These are phyloP conservation scores for Oreohelix idahoensis DNA, from an alignment of 1,140 invertebrate genomes.

Conservation along the genomic window DNA sequence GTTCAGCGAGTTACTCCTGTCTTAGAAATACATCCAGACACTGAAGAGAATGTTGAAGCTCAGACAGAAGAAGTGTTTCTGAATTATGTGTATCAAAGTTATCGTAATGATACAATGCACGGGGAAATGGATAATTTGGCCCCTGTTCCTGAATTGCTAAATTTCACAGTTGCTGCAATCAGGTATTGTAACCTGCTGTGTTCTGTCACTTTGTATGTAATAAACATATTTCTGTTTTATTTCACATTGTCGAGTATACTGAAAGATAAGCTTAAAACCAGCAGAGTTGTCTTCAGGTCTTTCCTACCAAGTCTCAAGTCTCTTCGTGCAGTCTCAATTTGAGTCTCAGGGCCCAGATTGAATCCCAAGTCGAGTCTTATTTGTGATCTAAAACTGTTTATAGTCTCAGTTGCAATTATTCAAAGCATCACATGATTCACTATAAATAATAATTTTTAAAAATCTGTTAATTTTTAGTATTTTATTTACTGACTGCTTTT, in stretches of 20 bases:
- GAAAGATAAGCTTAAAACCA: background rate
- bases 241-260: background rate
- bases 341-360: too few species aligned
- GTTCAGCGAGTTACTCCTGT: background rate
- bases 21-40: conserved; percentile 50
- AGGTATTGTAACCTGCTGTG: conserved; percentile 48
- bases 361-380: too few species aligned
- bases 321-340: background rate
- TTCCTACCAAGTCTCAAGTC: too few species aligned
- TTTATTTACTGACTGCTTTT: too few species aligned
- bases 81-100: conserved; percentile 61
- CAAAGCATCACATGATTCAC: too few species aligned
- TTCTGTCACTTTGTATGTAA: too few species aligned
- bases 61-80: conserved; percentile 59
- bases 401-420: too few species aligned
- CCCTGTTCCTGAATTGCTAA: conserved; percentile 48
- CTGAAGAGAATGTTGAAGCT: conserved; percentile 55
- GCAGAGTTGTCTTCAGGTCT: background rate
- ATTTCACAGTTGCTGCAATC: conserved; percentile 48
- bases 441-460: too few species aligned
- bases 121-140: conserved; percentile 44
- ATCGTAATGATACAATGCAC: conserved; percentile 50
- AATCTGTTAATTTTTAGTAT: too few species aligned
- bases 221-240: background rate
- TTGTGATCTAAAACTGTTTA: too few species aligned